Evolutionary conservation across 1,140 invertebrate species (phyloP).

Genomic region (Hydropsyche tenuis): DNA sequence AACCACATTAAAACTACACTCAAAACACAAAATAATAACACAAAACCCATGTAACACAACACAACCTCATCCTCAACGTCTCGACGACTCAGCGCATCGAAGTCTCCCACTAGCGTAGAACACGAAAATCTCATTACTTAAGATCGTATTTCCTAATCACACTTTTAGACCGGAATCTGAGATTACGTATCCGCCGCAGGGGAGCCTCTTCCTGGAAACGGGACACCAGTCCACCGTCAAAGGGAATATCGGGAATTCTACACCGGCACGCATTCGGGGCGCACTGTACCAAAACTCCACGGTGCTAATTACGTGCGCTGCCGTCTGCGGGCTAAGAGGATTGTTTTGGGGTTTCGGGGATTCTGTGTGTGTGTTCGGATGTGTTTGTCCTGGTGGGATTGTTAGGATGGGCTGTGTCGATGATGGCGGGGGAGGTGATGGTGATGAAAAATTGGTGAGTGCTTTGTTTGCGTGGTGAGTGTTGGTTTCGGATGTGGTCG

Average conservation of each 20-base stretch:
- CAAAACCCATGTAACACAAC: too few species aligned
- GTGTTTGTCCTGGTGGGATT: too few species aligned
- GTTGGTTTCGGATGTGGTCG: too few species aligned
- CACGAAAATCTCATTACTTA: not conserved
- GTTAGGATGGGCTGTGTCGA: too few species aligned
- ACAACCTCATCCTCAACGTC: too few species aligned
- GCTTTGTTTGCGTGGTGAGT: too few species aligned
- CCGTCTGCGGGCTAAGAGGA: not conserved
- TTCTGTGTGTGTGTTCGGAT: not conserved
- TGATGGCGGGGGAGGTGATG: too few species aligned
- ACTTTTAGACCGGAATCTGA: not conserved
- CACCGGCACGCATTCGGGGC: not conserved
- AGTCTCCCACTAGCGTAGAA: too few species aligned
- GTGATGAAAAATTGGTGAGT: too few species aligned
- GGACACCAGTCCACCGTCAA: not conserved
- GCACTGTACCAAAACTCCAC: not conserved
- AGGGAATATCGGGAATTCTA: not conserved
- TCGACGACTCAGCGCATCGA: too few species aligned
- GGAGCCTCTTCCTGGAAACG: not conserved
- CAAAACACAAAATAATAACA: too few species aligned
- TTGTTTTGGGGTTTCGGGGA: not conserved
- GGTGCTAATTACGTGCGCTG: not conserved
- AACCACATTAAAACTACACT: too few species aligned
- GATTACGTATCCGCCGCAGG: not conserved
- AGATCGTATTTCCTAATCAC: not conserved